phyloP scores from a whole-genome alignment of 1,140 invertebrate genomes.

The Fopius arisanus region DNA sequence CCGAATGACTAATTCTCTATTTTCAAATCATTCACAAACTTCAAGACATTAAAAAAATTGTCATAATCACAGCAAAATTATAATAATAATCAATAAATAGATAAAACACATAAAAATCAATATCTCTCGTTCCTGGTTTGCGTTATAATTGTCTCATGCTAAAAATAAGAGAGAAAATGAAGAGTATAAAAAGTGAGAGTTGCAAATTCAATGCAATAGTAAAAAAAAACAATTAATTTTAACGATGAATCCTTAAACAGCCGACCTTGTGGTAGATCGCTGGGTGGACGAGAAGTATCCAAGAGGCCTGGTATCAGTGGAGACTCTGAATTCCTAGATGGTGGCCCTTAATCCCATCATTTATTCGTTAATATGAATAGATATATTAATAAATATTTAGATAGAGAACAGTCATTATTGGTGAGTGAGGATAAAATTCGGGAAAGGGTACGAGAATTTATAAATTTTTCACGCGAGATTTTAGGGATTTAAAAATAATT shows the following conservation, averaged over 20 bases:
- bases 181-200: neutral
- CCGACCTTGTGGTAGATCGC: constrained; percentile 66
- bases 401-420: too few relatives aligned
- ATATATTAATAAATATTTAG: too few relatives aligned
- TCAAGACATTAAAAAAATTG: neutral
- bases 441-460: neutral
- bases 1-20: neutral
- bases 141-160: neutral
- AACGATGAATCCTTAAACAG: constrained; percentile 26
- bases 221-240: neutral
- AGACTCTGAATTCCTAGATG: constrained; percentile 69
- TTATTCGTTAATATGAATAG: constrained; percentile 37
- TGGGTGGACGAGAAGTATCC: constrained; percentile 68
- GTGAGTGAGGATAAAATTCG: neutral
- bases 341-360: constrained; percentile 63
- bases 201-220: too few relatives aligned
- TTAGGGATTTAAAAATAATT: constrained; percentile 37
- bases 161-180: neutral
- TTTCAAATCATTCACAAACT: too few relatives aligned
- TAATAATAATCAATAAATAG: too few relatives aligned
- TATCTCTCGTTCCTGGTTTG: too few relatives aligned
- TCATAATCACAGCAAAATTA: too few relatives aligned
- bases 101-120: too few relatives aligned
- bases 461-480: neutral
- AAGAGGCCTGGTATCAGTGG: constrained; percentile 68